Conservation (phyloP, 1,140 invertebrate genomes). For the Pseudomyrmex dendroicus region DNA sequence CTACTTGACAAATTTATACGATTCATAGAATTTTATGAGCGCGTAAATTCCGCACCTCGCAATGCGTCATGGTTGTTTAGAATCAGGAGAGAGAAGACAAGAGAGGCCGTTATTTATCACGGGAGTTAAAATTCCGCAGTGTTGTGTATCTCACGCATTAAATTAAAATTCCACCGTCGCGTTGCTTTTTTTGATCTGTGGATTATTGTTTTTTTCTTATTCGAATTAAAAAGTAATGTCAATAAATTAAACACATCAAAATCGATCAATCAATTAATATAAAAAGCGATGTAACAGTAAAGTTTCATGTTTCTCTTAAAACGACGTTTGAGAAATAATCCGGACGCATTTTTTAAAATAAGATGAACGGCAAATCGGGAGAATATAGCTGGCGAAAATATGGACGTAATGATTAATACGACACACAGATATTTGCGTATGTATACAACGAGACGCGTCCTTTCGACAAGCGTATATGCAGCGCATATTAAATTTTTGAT, state of each 20-base stretch:
- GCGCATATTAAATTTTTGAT: conserved; percentile 72
- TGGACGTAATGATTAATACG: conserved; percentile 37
- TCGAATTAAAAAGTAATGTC: background rate
- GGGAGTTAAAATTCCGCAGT: conserved; percentile 39
- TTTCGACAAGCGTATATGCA: conserved; percentile 28
- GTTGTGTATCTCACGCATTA: conserved; percentile 30
- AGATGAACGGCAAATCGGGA: background rate
- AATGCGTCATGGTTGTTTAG: conserved; percentile 60
- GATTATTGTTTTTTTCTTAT: conserved; percentile 45
- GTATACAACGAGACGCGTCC: conserved; percentile 33
- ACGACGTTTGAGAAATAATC: background rate
- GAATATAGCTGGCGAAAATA: background rate
- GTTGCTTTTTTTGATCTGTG: conserved; percentile 12
- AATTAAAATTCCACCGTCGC: conserved; percentile 46
- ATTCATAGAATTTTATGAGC: conserved; percentile 44
- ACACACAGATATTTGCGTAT: background rate
- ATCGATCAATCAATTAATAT: background rate
- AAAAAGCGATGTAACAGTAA: background rate
- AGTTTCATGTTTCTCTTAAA: background rate
- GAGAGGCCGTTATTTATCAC: conserved; percentile 47
- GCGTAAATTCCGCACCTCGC: conserved; percentile 51
- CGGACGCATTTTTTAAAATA: conserved; percentile 3
- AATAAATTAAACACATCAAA: too few species aligned
- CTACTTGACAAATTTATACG: conserved; percentile 54
- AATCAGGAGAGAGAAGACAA: conserved; percentile 23